A percentile compares a stretch with the other conserved stretches of the same genome.
These are phyloP conservation scores for Saimiri boliviensis DNA, from an alignment of 2,113 vertebrate genomes.

Conservation along the genomic window DNA sequence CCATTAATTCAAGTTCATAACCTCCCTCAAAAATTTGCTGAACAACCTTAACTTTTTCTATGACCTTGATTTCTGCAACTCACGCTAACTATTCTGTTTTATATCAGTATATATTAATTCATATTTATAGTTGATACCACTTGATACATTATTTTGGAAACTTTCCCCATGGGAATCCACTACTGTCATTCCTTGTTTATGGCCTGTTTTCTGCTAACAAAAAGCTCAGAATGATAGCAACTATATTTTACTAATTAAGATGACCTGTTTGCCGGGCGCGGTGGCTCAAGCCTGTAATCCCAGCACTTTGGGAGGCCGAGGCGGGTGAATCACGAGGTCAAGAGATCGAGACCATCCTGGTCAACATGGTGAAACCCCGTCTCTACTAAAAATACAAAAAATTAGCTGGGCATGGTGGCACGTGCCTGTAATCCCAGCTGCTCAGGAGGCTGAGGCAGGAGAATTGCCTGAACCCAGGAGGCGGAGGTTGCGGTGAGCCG, in stretches of 20 bases:
- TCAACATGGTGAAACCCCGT: too few relatives aligned
- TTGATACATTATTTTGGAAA: neutral
- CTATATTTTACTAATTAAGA: neutral
- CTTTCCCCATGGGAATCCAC: neutral
- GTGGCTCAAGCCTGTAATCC: too few relatives aligned
- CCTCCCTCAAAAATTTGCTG: neutral
- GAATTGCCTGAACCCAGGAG: too few relatives aligned
- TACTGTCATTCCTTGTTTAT: neutral
- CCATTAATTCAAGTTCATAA: neutral
- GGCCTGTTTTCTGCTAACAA: neutral
- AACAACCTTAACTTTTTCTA: neutral
- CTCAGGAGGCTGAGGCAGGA: too few relatives aligned
- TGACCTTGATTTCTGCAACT: neutral
- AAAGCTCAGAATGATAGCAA: neutral
- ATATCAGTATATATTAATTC: neutral
- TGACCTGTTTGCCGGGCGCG: neutral
- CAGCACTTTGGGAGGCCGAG: too few relatives aligned
- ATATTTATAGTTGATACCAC: neutral
- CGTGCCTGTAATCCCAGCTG: too few relatives aligned
- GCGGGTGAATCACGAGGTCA: too few relatives aligned
- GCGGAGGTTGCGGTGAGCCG: too few relatives aligned
- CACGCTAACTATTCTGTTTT: neutral
- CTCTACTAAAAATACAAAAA: too few relatives aligned
- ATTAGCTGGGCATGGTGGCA: too few relatives aligned
- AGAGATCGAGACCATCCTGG: too few relatives aligned